Evolutionary conservation across 2,888 invertebrate genomes (phyloP).

Genomic region (Drosophila falleni): DNA sequence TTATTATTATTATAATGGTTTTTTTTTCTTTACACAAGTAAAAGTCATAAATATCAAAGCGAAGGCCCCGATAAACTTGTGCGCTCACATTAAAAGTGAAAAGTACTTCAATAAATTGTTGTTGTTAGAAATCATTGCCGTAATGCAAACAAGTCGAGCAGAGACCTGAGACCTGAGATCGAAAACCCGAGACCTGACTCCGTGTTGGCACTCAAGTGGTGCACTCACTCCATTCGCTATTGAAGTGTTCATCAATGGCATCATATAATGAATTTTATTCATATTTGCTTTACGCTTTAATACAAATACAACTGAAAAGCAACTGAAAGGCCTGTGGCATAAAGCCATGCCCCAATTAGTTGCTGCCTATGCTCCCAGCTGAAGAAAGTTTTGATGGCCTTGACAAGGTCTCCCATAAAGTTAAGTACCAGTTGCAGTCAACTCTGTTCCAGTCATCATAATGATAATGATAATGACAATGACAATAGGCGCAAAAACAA

Average conservation of each 20-base stretch:
- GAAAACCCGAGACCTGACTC: conserved; percentile 14
- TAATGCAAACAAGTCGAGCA: conserved; percentile 64
- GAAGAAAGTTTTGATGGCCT: conserved; percentile 72
- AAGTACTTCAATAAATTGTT: conserved; percentile 78
- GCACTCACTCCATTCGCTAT: conserved; percentile 35
- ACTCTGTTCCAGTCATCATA: conserved; percentile 15
- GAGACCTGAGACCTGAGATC: conserved; percentile 2
- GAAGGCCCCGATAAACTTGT: conserved; percentile 59
- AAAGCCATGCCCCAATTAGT: conserved; percentile 54
- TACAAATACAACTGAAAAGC: conserved; percentile 20
- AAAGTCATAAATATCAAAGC: conserved; percentile 76
- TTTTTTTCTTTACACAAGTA: conserved; percentile 48
- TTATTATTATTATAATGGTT: conserved; percentile 28
- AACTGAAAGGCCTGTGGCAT: conserved; percentile 10
- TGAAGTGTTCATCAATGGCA: conserved; percentile 73
- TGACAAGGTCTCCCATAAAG: conserved; percentile 58
- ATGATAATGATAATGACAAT: conserved; percentile 25
- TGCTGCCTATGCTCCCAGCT: conserved; percentile 14
- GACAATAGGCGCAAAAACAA: conserved; percentile 50
- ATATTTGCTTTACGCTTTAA: conserved; percentile 53
- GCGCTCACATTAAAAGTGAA: conserved; percentile 75
- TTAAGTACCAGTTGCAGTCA: conserved; percentile 30
- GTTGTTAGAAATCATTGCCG: conserved; percentile 77
- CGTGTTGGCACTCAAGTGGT: conserved; percentile 21
- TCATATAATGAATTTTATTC: conserved; percentile 60